Conservation (phyloP, 1,140 invertebrate genomes). For the Anastrepha obliqua region DNA sequence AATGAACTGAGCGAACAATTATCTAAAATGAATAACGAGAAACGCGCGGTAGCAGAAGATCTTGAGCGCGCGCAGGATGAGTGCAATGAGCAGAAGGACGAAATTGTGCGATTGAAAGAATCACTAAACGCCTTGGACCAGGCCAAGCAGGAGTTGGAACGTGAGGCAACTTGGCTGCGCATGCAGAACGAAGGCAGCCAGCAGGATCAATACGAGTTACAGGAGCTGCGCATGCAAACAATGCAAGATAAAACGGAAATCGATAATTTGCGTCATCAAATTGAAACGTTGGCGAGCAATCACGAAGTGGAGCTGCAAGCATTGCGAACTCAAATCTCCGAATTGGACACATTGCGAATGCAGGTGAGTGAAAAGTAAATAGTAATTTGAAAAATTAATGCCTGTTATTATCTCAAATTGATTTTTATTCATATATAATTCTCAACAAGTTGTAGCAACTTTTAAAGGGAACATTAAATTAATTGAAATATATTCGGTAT, state of each 20-base stretch:
- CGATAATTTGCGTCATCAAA: slow-evolving; percentile 70
- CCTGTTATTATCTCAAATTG: too few species aligned
- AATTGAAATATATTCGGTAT: too few species aligned
- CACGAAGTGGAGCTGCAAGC: slow-evolving; percentile 68
- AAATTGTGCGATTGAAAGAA: slow-evolving; percentile 75
- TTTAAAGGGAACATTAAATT: too few species aligned
- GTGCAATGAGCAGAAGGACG: slow-evolving; percentile 75
- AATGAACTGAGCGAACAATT: slow-evolving; percentile 79
- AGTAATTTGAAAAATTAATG: too few species aligned
- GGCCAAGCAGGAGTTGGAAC: slow-evolving; percentile 61
- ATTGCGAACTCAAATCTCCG: slow-evolving; percentile 68
- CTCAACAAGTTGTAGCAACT: too few species aligned
- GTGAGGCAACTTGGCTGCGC: slow-evolving; percentile 67
- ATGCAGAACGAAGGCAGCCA: slow-evolving; percentile 71
- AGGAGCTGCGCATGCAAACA: slow-evolving; percentile 71
- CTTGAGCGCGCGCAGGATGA: slow-evolving; percentile 76
- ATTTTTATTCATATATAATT: too few species aligned
- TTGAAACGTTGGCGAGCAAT: slow-evolving; percentile 67
- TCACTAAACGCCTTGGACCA: slow-evolving; percentile 70
- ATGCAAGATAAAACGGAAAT: slow-evolving; percentile 72
- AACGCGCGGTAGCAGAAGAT: slow-evolving; percentile 74
- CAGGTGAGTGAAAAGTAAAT: slow-evolving; percentile 53
- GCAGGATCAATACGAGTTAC: slow-evolving; percentile 69
- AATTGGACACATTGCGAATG: slow-evolving; percentile 66
- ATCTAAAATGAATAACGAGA: slow-evolving; percentile 77